phyloP scores from a whole-genome alignment of 2,113 vertebrate species.

The Mungos mungo region DNA sequence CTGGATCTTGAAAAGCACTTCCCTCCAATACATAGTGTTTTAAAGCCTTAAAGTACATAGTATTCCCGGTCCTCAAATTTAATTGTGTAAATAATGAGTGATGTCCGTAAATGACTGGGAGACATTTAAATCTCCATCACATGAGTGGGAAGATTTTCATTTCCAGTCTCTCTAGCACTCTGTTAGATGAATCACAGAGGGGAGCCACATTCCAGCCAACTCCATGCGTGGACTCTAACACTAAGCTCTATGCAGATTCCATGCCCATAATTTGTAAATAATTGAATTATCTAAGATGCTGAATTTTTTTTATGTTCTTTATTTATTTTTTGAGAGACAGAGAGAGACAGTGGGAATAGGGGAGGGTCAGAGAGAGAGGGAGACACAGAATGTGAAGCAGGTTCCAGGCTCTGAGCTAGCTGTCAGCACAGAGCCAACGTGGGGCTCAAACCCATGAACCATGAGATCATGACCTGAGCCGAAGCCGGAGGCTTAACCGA shows the following conservation, averaged over 20 bases:
- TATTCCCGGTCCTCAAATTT: not conserved
- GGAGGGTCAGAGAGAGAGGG: too few species aligned
- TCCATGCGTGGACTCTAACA: not conserved
- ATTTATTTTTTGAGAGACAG: too few species aligned
- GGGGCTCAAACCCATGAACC: too few species aligned
- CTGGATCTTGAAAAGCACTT: conserved; percentile 21
- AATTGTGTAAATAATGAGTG: not conserved
- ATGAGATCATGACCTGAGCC: too few species aligned
- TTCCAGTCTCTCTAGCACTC: not conserved
- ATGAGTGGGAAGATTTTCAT: not conserved
- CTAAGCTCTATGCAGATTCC: not conserved
- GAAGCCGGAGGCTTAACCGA: too few species aligned
- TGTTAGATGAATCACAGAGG: not conserved
- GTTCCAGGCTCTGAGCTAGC: too few species aligned
- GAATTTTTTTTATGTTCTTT: not conserved
- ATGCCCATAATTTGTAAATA: not conserved
- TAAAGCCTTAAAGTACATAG: not conserved
- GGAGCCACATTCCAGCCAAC: not conserved
- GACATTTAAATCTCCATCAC: not conserved
- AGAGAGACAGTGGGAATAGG: too few species aligned
- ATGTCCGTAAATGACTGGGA: not conserved
- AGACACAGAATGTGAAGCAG: too few species aligned
- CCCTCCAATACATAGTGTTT: not conserved
- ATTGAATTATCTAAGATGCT: not conserved
- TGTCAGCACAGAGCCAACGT: too few species aligned